Percentiles rank a stretch among this genome's conserved stretches.
These are phyloP conservation scores for Hylaeus anthracinus DNA, from an alignment of 1,140 invertebrate genomes.

Conservation along the genomic window DNA sequence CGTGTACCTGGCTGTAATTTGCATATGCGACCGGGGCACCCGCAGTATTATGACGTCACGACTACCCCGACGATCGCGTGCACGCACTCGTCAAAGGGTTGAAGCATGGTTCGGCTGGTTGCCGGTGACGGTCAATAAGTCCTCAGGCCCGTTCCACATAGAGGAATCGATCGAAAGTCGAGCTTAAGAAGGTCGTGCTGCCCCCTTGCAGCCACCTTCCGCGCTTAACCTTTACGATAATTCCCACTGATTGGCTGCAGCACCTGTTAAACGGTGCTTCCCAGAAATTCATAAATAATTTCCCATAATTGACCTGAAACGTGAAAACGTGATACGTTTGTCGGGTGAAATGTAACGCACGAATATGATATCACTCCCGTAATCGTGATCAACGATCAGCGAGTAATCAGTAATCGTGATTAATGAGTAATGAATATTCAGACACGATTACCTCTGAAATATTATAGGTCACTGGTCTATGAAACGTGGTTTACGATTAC, in stretches of 20 bases:
- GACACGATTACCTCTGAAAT: too few relatives aligned
- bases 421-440: too few relatives aligned
- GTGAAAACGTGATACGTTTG: too few relatives aligned
- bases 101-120: constrained; percentile 61
- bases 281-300: too few relatives aligned
- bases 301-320: too few relatives aligned
- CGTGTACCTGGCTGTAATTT: constrained; percentile 78
- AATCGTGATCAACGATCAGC: too few relatives aligned
- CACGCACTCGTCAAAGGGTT: constrained; percentile 74
- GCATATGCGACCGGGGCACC: constrained; percentile 71
- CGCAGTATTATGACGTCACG: constrained; percentile 79
- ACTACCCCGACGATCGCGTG: constrained; percentile 70
- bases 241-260: constrained; percentile 13
- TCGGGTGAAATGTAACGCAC: too few relatives aligned
- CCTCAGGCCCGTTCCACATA: constrained; percentile 57
- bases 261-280: neutral
- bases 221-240: constrained; percentile 60
- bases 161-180: constrained; percentile 59
- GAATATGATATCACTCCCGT: too few relatives aligned
- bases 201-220: constrained; percentile 25
- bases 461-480: too few relatives aligned
- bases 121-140: constrained; percentile 65
- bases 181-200: constrained; percentile 60
- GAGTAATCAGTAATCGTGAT: too few relatives aligned
- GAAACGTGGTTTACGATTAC: too few relatives aligned